A percentile compares a stretch with the other conserved stretches of the same genome.
Conservation (phyloP, 37 sponge, comb jelly and placozoan genomes). For the Spongia lamella region DNA sequence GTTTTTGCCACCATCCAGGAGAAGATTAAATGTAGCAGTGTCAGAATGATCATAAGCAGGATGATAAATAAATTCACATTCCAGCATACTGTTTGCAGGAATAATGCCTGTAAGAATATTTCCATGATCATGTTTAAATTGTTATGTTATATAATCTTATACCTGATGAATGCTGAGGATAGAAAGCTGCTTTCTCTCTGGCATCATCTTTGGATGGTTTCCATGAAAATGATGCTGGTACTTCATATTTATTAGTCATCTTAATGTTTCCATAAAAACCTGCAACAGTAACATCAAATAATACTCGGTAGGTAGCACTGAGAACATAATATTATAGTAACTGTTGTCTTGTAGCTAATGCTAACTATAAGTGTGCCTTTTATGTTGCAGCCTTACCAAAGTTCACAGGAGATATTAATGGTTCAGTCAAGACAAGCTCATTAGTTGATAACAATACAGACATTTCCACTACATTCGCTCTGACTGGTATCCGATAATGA, state of each 20-base stretch:
- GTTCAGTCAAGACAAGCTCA: conserved; percentile 30
- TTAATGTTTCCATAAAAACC: conserved; percentile 31
- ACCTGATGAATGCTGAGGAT: conserved; percentile 42
- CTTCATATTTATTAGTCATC: conserved; percentile 31
- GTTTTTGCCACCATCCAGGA: conserved; percentile 26
- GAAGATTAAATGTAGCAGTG: conserved; percentile 42
- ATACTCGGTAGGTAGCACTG: too few relatives aligned
- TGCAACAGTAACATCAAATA: neutral
- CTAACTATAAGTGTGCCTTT: too few relatives aligned
- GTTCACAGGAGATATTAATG: neutral
- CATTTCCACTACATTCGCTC: conserved; percentile 22
- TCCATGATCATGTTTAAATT: too few relatives aligned
- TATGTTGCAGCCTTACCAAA: too few relatives aligned
- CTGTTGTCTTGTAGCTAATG: too few relatives aligned
- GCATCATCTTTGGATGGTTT: conserved; percentile 20
- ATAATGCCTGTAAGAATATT: conserved; percentile 46
- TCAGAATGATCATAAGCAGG: conserved; percentile 46
- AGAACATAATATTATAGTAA: too few relatives aligned
- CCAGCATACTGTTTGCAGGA: conserved; percentile 49
- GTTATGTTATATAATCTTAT: neutral
- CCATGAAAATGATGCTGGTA: conserved; percentile 56
- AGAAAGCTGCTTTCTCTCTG: conserved; percentile 7
- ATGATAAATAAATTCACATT: conserved; percentile 67
- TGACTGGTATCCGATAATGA: conserved; percentile 34
- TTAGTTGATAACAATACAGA: conserved; percentile 52